Conservation (phyloP, 2,113 vertebrate genomes). For the Tylochromis polylepis region DNA sequence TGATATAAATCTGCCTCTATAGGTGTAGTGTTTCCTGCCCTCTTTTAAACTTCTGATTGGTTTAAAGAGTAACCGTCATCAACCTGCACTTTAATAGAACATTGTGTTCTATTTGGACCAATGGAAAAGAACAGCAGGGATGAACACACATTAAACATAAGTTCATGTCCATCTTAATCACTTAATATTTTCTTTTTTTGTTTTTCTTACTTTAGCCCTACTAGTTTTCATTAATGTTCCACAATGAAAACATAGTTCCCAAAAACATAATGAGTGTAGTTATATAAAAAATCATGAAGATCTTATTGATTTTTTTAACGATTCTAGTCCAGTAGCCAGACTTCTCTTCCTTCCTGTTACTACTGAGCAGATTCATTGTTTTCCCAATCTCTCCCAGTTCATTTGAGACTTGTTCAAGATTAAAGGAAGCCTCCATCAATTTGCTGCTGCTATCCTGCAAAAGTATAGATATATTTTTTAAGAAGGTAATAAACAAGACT, state of each 20-base stretch:
- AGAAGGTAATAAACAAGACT: background rate
- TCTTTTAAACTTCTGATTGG: background rate
- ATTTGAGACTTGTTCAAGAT: background rate
- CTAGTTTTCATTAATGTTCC: background rate
- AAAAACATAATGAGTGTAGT: background rate
- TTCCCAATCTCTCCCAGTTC: background rate
- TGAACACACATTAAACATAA: background rate
- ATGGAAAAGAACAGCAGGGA: background rate
- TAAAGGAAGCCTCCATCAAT: background rate
- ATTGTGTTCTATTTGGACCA: background rate
- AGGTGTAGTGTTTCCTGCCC: background rate
- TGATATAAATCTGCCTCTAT: background rate
- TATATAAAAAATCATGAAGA: background rate
- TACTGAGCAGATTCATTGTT: background rate
- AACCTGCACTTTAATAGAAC: background rate
- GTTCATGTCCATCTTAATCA: background rate
- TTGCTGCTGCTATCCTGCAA: background rate
- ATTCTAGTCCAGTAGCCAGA: background rate
- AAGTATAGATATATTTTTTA: background rate
- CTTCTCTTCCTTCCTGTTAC: background rate
- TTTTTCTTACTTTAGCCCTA: background rate
- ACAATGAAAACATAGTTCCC: background rate
- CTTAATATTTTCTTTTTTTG: background rate
- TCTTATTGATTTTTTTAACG: background rate
- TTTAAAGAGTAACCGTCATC: background rate